Conservation (phyloP, 2,113 vertebrate species). For the Salminus brasiliensis region DNA sequence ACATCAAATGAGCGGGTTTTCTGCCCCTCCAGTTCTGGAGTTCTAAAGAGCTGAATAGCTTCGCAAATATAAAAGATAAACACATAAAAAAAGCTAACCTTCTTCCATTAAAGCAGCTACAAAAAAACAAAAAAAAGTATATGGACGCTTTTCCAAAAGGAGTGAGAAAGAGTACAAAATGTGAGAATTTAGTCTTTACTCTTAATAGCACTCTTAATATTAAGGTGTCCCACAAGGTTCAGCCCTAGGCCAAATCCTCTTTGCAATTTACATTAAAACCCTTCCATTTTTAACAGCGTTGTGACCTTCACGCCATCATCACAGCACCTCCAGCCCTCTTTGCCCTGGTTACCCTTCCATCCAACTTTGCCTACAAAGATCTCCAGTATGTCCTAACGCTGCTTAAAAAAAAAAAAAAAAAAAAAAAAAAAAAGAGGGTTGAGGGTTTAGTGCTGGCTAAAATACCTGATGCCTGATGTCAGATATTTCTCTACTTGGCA, state of each 20-base stretch:
- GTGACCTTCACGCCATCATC: not conserved
- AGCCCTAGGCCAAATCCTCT: not conserved
- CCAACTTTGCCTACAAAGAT: not conserved
- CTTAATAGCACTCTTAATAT: not conserved
- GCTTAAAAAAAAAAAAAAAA: not conserved
- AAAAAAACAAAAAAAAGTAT: not conserved
- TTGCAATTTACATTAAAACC: not conserved
- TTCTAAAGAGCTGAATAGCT: slow-evolving; percentile 23
- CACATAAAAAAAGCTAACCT: not conserved
- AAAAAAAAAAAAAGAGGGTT: not conserved
- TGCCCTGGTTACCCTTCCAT: not conserved
- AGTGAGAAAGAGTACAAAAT: not conserved
- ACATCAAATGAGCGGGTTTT: slow-evolving; percentile 55
- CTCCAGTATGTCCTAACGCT: too few relatives aligned
- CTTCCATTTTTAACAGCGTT: not conserved
- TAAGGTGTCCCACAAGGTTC: not conserved
- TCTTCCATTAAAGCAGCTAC: not conserved
- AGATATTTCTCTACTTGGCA: too few relatives aligned
- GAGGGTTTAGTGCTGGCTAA: too few relatives aligned
- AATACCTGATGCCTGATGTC: too few relatives aligned
- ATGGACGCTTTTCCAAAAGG: not conserved
- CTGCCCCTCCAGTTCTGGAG: slow-evolving; percentile 23
- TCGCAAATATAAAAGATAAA: slow-evolving; percentile 3
- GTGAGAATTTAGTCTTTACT: not conserved
- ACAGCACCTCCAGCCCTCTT: not conserved